phyloP scores from a whole-genome alignment of 1,140 invertebrate species.

The Cardiocondyla obscurior region DNA sequence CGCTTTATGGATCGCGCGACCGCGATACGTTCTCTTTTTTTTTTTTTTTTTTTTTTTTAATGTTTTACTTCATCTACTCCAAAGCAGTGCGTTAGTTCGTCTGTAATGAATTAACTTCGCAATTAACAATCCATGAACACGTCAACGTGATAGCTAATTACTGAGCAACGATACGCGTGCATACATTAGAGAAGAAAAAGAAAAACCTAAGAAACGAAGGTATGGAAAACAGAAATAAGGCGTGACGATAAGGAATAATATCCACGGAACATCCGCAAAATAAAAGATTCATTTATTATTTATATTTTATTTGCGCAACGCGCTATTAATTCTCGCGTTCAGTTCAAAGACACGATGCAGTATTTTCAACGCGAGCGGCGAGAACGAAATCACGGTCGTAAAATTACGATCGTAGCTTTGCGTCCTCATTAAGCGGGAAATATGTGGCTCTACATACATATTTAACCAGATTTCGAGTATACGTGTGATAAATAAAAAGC shows the following conservation, averaged over 20 bases:
- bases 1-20: constrained; percentile 34
- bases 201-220: too few species aligned
- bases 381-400: constrained; percentile 21
- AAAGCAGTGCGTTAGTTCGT: too few species aligned
- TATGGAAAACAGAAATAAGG: background rate
- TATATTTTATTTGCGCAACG: background rate
- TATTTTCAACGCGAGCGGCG: background rate
- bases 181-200: too few species aligned
- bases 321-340: background rate
- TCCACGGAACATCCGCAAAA: background rate
- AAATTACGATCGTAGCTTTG: background rate
- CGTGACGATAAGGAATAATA: background rate
- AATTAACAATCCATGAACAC: background rate
- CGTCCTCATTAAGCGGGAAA: background rate
- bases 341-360: background rate
- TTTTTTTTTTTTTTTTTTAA: too few species aligned
- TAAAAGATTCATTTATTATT: background rate
- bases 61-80: too few species aligned
- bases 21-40: too few species aligned
- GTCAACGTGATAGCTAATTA: background rate
- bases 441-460: background rate
- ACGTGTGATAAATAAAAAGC: background rate
- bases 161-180: too few species aligned
- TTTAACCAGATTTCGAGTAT: constrained; percentile 13
- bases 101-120: background rate